Evolutionary conservation across 1,140 invertebrate genomes (phyloP).

Genomic region (Nilaparvata lugens): DNA sequence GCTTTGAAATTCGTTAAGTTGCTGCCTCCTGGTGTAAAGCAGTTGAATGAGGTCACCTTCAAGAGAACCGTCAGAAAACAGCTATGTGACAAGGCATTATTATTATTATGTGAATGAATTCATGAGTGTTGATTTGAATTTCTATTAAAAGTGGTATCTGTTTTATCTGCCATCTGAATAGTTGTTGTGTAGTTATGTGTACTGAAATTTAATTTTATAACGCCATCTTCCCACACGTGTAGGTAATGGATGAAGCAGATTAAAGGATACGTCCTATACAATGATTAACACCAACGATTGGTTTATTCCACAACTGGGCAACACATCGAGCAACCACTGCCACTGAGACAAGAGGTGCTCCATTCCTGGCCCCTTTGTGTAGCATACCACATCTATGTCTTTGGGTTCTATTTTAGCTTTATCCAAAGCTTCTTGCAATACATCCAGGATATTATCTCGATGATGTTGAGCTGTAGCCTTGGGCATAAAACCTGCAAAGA

Average conservation of each 20-base stretch:
- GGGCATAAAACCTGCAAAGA: conserved; percentile 75
- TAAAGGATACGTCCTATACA: conserved; percentile 87
- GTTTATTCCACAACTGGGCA: conserved; percentile 91
- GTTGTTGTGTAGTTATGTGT: no score
- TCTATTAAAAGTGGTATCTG: no score
- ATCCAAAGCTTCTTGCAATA: conserved; percentile 72
- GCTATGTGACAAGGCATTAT: no score
- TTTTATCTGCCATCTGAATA: no score
- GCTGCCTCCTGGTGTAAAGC: no score
- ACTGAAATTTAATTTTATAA: not conserved
- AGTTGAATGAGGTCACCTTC: no score
- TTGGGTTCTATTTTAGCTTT: conserved; percentile 61
- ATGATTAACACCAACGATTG: conserved; percentile 95
- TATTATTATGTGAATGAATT: no score
- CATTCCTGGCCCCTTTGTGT: conserved; percentile 98
- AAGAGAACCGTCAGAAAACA: no score
- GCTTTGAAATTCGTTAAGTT: no score
- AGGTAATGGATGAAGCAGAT: conserved; percentile 11
- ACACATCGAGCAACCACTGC: conserved; percentile 92
- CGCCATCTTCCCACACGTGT: not conserved
- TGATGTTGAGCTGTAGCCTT: conserved; percentile 95
- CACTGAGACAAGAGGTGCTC: conserved; percentile 78
- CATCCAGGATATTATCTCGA: conserved; percentile 61
- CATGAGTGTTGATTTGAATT: no score
- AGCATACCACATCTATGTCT: conserved; percentile 90